A percentile compares a stretch with the other conserved stretches of the same genome.
These are phyloP conservation scores for Lingula anatina DNA, from an alignment of 2,888 invertebrate genomes.

Conservation along the genomic window DNA sequence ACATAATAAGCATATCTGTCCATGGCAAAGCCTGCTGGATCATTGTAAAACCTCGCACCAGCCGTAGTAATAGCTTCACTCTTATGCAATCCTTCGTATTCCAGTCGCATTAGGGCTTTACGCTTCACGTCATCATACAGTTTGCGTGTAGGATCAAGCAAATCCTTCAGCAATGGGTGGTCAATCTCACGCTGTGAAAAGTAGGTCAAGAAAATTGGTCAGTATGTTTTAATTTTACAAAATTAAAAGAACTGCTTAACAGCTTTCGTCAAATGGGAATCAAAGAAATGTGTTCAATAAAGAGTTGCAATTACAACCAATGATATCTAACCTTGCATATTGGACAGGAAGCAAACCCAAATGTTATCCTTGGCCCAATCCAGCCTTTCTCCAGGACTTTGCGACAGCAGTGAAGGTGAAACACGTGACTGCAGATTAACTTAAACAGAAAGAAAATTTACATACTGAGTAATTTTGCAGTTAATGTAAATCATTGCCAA, in stretches of 20 bases:
- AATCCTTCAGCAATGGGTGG: constrained; percentile 73
- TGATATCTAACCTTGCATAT: constrained; percentile 91
- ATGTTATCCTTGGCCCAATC: constrained; percentile 93
- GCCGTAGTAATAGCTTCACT: constrained; percentile 64
- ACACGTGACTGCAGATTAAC: constrained; percentile 91
- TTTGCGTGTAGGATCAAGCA: constrained; percentile 73
- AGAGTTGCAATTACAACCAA: too few relatives aligned
- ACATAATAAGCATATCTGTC: constrained; percentile 97
- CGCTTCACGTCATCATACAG: constrained; percentile 85
- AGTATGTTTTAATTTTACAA: too few relatives aligned
- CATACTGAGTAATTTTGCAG: too few relatives aligned
- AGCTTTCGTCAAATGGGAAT: too few relatives aligned
- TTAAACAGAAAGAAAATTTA: constrained; percentile 58
- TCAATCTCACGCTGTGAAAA: constrained; percentile 70
- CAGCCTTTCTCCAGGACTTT: constrained; percentile 80
- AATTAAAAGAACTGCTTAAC: too few relatives aligned
- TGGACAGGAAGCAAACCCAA: constrained; percentile 91
- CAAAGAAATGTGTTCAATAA: too few relatives aligned
- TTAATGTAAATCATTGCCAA: not conserved
- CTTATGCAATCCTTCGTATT: constrained; percentile 87
- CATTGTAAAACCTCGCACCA: constrained; percentile 68
- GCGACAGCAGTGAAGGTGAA: constrained; percentile 87
- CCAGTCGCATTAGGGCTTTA: constrained; percentile 90
- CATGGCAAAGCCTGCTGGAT: constrained; percentile 87
- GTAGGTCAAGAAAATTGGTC: too few relatives aligned